phyloP scores from a whole-genome alignment of 2,888 invertebrate genomes.

The Chesias legatella region DNA sequence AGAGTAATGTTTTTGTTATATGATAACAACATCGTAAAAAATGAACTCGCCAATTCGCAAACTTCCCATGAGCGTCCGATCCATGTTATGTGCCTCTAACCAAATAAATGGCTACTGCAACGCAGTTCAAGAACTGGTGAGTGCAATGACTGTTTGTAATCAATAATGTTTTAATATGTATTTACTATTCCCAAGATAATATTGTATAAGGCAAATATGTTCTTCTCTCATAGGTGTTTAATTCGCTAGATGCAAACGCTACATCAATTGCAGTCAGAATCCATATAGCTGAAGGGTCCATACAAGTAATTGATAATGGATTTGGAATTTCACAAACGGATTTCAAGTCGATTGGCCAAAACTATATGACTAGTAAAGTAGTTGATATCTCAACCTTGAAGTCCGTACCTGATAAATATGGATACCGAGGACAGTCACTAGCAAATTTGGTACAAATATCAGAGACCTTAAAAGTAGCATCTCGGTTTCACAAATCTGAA shows the following conservation, averaged over 20 bases:
- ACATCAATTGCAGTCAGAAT: constrained; percentile 85
- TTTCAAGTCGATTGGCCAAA: constrained; percentile 79
- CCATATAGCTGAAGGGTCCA: constrained; percentile 77
- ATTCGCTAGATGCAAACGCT: constrained; percentile 85
- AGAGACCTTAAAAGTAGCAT: constrained; percentile 79
- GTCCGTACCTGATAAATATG: constrained; percentile 77
- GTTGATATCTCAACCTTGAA: constrained; percentile 73
- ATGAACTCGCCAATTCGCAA: constrained; percentile 37
- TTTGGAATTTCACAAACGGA: constrained; percentile 81
- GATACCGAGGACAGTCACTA: constrained; percentile 85
- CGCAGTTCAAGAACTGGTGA: constrained; percentile 84
- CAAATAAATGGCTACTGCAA: constrained; percentile 78
- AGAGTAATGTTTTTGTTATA: too few relatives aligned
- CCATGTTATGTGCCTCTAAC: constrained; percentile 77
- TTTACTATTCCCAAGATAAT: too few relatives aligned
- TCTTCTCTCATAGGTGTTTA: constrained; percentile 78
- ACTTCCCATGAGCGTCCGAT: constrained; percentile 65
- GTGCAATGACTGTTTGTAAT: constrained; percentile 10
- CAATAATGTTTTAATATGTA: too few relatives aligned
- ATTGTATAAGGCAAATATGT: too few relatives aligned
- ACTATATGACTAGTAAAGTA: constrained; percentile 84
- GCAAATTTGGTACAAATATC: constrained; percentile 82
- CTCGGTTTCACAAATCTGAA: constrained; percentile 62
- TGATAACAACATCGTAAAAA: not conserved
- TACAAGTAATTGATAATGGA: constrained; percentile 91